Base-by-base conservation (phyloP, 2,888 invertebrate species). In the Schizotus pectinicornis region DNA sequence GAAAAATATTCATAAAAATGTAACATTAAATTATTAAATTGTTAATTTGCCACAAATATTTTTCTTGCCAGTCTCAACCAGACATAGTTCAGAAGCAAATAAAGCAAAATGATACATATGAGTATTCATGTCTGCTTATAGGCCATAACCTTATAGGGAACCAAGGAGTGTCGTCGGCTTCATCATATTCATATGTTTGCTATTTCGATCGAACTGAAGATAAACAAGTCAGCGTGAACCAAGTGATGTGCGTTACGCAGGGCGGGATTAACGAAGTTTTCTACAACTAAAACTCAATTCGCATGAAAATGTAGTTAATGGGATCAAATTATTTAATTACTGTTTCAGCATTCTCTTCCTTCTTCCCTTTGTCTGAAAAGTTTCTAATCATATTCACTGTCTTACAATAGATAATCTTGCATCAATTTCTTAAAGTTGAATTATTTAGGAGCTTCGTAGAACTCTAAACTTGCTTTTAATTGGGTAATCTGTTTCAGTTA, bases 121-220 rank as follows among this genome's bases (percentile, higher is more conserved):
- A 45, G 47, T 48, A 48, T 55, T 55, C 48, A 47, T 55, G 55
- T 22, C 22, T 22, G 22, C 22, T 5, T n/a, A n/a, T n/a, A 22
- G 55, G 37, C 38, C 55, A 41, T 49, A 42, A 55, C 42, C 48
- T 31, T 56, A 56, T 51, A 56, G 45, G 56, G 50, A 56, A 56
- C 50, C 31, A 50, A 51, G 56, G 56, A 56, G 56, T 56, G 56
- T 50, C 56, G 50, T 56, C 56, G 56, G 39, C 51, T 38, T 52
- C 56, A 56, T 52, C 56, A 56, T 52, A 58, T 58, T 62, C 58
- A 59, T 22, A 22, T 56, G 61, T 62, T 62, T 49, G 58, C 55
- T 58, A 48, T 58, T n/a, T 62, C 56, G 61, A 61, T 61, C 61
- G 61, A 52, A 56, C 45, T 39, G 56, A 49, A 59, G 58, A 62